phyloP scores from a whole-genome alignment of 1,140 invertebrate species.

The Zaprionus davidi region DNA sequence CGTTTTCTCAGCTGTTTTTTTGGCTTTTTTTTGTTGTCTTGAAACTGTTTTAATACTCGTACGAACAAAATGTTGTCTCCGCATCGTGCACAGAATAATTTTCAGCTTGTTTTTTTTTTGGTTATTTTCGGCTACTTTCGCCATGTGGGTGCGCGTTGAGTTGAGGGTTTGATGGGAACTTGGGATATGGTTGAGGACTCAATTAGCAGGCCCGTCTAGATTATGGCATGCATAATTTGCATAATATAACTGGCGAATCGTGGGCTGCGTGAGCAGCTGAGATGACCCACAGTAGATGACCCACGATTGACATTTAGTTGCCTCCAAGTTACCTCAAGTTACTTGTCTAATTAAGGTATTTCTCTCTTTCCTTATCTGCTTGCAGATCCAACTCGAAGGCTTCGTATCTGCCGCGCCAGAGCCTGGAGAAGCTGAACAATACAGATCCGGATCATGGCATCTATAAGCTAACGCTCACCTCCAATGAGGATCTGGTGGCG shows the following conservation, averaged over 20 bases:
- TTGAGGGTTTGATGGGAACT: constrained; percentile 6
- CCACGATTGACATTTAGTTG: constrained; percentile 39
- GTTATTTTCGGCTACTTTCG: constrained; percentile 56
- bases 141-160: constrained; percentile 62
- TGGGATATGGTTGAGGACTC: constrained; percentile 50
- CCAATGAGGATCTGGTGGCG: constrained; percentile 86
- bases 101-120: constrained; percentile 36
- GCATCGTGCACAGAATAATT: constrained; percentile 80
- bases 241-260: constrained; percentile 57
- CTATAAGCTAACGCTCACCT: constrained; percentile 91
- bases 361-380: constrained; percentile 39
- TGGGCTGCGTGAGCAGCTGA: constrained; percentile 48
- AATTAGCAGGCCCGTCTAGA: constrained; percentile 61
- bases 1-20: constrained; percentile 46
- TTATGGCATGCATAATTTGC: constrained; percentile 60
- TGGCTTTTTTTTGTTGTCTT: background rate
- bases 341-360: constrained; percentile 3
- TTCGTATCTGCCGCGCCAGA: constrained; percentile 89
- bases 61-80: constrained; percentile 56
- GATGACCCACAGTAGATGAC: constrained; percentile 40
- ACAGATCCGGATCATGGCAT: constrained; percentile 89
- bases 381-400: constrained; percentile 92
- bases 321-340: background rate
- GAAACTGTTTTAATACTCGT: constrained; percentile 62
- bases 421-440: constrained; percentile 87